Conservation (phyloP, 2,113 vertebrate genomes). For the Zingel zingel region DNA sequence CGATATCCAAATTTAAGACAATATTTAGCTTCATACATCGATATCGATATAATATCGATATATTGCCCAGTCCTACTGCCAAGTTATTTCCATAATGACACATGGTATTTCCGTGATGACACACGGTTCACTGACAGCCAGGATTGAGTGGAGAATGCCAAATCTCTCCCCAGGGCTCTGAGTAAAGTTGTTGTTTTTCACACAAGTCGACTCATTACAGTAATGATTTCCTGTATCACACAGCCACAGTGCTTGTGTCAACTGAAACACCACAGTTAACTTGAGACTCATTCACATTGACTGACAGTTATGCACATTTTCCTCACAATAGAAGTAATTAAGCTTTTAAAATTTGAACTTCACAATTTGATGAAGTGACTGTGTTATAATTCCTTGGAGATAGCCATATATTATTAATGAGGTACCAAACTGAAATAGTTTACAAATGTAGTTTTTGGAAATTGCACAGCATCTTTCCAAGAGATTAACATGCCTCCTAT, state of each 20-base stretch:
- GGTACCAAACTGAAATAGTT: background rate
- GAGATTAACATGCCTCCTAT: background rate
- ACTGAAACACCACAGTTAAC: background rate
- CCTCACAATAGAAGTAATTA: background rate
- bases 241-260: background rate
- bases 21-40: too few species aligned
- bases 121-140: background rate
- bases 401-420: background rate
- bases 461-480: background rate
- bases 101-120: background rate
- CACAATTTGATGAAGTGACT: background rate
- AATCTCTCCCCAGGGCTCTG: background rate
- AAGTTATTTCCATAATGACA: too few species aligned
- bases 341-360: constrained; percentile 1
- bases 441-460: background rate
- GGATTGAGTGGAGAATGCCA: background rate
- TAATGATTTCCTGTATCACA: background rate
- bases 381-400: background rate
- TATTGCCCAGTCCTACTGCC: too few species aligned
- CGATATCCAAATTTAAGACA: too few species aligned
- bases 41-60: too few species aligned
- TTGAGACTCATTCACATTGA: background rate
- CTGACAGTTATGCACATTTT: background rate
- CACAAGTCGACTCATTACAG: background rate
- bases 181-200: background rate